Conservation (phyloP, 2,888 invertebrate genomes). For the Pandemis corylana region DNA sequence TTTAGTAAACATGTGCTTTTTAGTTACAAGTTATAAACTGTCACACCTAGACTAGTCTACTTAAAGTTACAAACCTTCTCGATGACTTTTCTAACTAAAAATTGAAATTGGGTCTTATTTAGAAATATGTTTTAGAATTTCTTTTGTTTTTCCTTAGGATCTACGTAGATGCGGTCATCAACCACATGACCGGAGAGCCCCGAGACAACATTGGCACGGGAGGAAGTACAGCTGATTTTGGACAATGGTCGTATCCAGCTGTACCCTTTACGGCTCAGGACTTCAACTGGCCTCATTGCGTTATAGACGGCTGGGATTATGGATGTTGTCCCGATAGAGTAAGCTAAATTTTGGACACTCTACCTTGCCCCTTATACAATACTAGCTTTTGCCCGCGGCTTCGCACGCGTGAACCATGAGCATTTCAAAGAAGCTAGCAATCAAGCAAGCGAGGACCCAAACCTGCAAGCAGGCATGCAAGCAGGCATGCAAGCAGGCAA, state of each 20-base stretch:
- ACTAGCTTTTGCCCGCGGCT: too few species aligned
- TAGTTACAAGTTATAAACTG: too few species aligned
- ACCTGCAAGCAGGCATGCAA: too few species aligned
- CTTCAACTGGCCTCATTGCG: conserved; percentile 87
- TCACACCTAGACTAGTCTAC: too few species aligned
- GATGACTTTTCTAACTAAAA: too few species aligned
- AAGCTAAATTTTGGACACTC: conserved; percentile 42
- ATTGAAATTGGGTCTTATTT: too few species aligned
- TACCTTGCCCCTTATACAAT: neutral
- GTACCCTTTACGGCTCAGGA: conserved; percentile 87
- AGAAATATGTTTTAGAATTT: neutral
- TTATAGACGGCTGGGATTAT: conserved; percentile 88
- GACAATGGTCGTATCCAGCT: conserved; percentile 82
- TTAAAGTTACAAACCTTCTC: too few species aligned
- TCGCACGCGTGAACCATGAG: too few species aligned
- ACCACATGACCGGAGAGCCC: conserved; percentile 91
- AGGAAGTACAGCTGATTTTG: conserved; percentile 84
- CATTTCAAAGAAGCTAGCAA: too few species aligned
- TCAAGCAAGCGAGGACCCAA: too few species aligned
- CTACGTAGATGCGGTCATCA: conserved; percentile 72
- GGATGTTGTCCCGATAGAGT: conserved; percentile 85
- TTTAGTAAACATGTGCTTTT: too few species aligned
- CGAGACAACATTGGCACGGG: conserved; percentile 85
- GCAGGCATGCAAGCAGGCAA: too few species aligned
- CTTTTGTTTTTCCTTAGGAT: neutral